These are phyloP conservation scores for Crioceris asparagi DNA, from an alignment of 2,888 invertebrate species.

Conservation along the genomic window DNA sequence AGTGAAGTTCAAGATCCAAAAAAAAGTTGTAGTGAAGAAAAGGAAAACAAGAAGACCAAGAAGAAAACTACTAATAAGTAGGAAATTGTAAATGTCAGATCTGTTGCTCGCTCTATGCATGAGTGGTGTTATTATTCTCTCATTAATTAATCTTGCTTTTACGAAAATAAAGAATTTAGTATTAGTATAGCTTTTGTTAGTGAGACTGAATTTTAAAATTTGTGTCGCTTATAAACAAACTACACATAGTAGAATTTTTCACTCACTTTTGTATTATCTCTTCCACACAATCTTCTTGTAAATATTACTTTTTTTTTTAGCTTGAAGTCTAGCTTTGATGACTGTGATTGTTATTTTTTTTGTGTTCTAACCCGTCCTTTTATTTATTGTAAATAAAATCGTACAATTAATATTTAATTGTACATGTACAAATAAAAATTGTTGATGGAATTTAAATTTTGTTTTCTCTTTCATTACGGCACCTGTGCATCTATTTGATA, in stretches of 20 bases:
- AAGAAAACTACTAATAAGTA: conserved; percentile 18
- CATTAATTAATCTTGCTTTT: conserved; percentile 20
- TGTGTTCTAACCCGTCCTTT: conserved; percentile 15
- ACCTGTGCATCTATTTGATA: too few species aligned
- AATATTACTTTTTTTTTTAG: background rate
- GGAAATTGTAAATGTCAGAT: conserved; percentile 15
- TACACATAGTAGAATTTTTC: conserved; percentile 13
- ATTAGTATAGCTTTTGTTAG: conserved; percentile 11
- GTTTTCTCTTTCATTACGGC: conserved; percentile 8
- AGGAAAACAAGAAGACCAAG: conserved; percentile 17
- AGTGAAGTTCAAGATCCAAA: conserved; percentile 5
- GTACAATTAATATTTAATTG: conserved; percentile 23
- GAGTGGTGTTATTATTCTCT: conserved; percentile 4
- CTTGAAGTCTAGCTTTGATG: conserved; percentile 8
- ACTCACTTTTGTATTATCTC: conserved; percentile 14
- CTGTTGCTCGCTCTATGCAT: background rate
- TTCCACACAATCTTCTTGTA: background rate
- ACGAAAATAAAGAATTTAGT: conserved; percentile 11
- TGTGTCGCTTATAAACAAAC: conserved; percentile 9
- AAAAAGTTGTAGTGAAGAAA: conserved; percentile 7
- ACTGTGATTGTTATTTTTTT: conserved; percentile 26
- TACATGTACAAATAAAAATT: conserved; percentile 22
- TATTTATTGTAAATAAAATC: conserved; percentile 24
- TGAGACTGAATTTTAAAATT: conserved; percentile 16
- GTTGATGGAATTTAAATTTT: conserved; percentile 5